Evolutionary conservation across 1,140 invertebrate genomes (phyloP).

Genomic region (Conopomorpha cramerella): DNA sequence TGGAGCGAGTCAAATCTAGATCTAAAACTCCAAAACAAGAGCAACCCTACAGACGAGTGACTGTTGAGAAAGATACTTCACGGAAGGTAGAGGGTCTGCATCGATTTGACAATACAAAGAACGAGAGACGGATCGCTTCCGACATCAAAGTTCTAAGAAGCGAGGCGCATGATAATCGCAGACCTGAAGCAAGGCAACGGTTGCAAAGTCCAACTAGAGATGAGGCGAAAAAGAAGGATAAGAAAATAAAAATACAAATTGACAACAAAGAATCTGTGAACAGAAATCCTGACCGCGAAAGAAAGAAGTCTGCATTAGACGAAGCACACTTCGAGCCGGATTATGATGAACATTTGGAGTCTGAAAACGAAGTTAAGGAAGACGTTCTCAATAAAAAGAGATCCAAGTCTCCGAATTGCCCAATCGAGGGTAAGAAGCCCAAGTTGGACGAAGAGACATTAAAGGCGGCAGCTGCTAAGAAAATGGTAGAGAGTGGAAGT

Average conservation of each 20-base stretch:
- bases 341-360: conserved; percentile 66
- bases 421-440: conserved; percentile 30
- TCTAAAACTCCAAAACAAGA: conserved; percentile 48
- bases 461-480: too few species aligned
- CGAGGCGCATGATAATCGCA: too few species aligned
- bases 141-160: too few species aligned
- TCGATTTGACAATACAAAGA: conserved; percentile 25
- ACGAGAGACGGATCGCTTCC: conserved; percentile 16
- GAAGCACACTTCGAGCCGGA: conserved; percentile 77
- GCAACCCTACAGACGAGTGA: conserved; percentile 62
- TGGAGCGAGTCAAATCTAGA: conserved; percentile 52
- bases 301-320: conserved; percentile 69
- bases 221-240: conserved; percentile 29
- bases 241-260: conserved; percentile 5
- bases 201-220: conserved; percentile 16
- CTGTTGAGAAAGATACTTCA: conserved; percentile 59
- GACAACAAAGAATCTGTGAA: conserved; percentile 28
- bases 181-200: conserved; percentile 20
- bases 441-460: conserved; percentile 31
- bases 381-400: conserved; percentile 31
- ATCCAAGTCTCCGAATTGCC: conserved; percentile 19
- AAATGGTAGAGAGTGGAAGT: too few species aligned
- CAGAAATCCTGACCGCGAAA: conserved; percentile 56
- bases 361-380: conserved; percentile 46
- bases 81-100: conserved; percentile 22